phyloP scores from a whole-genome alignment of 2,797 vertebrate genomes.

The Emydoidea blandingii region DNA sequence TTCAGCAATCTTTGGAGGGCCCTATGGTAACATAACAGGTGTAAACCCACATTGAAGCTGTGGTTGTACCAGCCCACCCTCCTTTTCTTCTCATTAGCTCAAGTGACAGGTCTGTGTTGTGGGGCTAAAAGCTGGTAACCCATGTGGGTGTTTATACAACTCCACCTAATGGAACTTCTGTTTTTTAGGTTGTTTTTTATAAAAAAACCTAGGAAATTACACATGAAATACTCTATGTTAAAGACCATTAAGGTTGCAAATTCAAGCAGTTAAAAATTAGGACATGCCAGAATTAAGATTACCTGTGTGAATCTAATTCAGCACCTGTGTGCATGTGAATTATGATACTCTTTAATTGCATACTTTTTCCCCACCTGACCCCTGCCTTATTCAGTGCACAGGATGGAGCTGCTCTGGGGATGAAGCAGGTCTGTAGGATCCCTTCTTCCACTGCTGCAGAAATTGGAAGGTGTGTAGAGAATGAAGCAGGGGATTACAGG shows the following conservation, averaged over 20 bases:
- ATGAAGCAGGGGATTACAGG: neutral
- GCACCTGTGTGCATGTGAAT: too few relatives aligned
- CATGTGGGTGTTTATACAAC: neutral
- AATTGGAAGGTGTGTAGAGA: neutral
- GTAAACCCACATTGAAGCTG: neutral
- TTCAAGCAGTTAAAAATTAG: too few relatives aligned
- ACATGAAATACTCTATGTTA: neutral
- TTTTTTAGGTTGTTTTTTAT: neutral
- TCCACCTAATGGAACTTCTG: too few relatives aligned
- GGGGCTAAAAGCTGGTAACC: too few relatives aligned
- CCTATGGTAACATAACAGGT: neutral
- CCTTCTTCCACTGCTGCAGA: neutral
- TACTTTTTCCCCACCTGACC: neutral
- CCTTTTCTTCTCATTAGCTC: neutral
- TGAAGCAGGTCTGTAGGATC: neutral
- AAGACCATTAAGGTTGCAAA: too few relatives aligned
- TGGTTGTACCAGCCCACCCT: neutral
- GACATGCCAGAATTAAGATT: neutral
- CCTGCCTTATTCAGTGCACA: neutral
- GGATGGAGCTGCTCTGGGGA: neutral
- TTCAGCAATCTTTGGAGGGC: neutral
- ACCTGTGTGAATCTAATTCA: neutral
- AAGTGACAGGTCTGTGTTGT: neutral
- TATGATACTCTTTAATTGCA: neutral
- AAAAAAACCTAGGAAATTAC: neutral